Evolutionary conservation across 2,888 invertebrate species (phyloP), one percentile per base, ranked within the genome.

Genomic region (Drosophila nigritarsus): DNA sequence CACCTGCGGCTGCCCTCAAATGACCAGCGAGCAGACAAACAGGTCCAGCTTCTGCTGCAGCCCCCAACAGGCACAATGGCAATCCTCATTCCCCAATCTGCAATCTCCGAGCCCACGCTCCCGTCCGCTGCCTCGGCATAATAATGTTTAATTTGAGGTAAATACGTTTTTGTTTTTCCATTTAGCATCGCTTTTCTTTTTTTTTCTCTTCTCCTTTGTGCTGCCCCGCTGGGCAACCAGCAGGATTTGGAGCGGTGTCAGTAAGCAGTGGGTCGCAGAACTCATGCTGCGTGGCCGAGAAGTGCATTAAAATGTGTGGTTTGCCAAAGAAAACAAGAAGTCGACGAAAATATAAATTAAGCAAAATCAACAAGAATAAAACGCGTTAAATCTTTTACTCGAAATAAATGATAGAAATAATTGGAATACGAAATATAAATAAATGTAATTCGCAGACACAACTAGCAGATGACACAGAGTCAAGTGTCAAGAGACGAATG

Each of bases 61-160:
- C 13, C 51, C 20, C 60, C 63, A 36, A 13, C 45, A 42, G 42
- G 51, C 60, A 59, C 60, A 56, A 30, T 61, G 48, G 45, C 73
- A 53, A 38, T 30, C 30, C 74, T 48, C 40, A 20, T 20, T 1
- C 38, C 48, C 64, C 63, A 60, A n/a, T 7, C 54, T 4, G 54
- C n/a, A 55, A 55, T 38, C 54, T n/a, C 18, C 36, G 36, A 49
- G 27, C 40, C 36, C 13, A n/a, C 38, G 60, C 38, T 38, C 36
- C 11, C 60, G 7, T 32, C 20, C 49, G 51, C 62, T 40, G 60
- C 82, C 61, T 55, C 69, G 65, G 91, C 90, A 90, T 92, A 91
- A 92, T 91, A 92, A 92, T 91, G 91, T 92, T 92, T 92, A 92
- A 92, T 91, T 92, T 91, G 92, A 88, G 91, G 92, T 91, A 90